phyloP scores from a whole-genome alignment of 2,113 vertebrate genomes.

The Ptyas mucosa region DNA sequence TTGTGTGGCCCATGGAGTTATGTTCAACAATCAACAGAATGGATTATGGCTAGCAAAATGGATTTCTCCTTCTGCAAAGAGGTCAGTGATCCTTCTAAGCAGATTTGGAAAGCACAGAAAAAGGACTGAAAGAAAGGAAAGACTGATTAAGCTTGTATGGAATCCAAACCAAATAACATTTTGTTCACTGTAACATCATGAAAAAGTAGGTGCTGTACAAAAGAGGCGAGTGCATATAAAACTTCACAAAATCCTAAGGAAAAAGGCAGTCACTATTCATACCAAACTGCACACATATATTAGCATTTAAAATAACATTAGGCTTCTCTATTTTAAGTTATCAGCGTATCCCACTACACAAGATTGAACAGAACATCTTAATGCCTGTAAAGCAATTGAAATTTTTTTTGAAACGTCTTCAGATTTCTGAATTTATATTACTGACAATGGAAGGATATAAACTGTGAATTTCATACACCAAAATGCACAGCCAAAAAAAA shows the following conservation, averaged over 20 bases:
- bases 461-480: not conserved
- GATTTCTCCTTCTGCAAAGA: not conserved
- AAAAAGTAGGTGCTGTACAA: not conserved
- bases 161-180: not conserved
- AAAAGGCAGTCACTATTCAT: not conserved
- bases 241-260: not conserved
- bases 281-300: not conserved
- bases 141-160: not conserved
- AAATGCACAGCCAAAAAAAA: not conserved
- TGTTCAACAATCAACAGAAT: not conserved
- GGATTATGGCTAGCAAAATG: not conserved
- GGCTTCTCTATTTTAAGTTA: not conserved
- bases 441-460: not conserved
- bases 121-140: not conserved
- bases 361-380: not conserved
- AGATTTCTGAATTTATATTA: not conserved
- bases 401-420: not conserved
- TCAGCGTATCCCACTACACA: no score
- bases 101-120: not conserved
- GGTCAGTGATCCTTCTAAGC: not conserved
- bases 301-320: not conserved
- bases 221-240: not conserved
- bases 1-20: not conserved
- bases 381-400: not conserved
- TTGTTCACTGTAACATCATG: not conserved